Evolutionary conservation across 2,888 invertebrate genomes (phyloP), one percentile per base, ranked within the genome.

Genomic region (Tipula lateralis): DNA sequence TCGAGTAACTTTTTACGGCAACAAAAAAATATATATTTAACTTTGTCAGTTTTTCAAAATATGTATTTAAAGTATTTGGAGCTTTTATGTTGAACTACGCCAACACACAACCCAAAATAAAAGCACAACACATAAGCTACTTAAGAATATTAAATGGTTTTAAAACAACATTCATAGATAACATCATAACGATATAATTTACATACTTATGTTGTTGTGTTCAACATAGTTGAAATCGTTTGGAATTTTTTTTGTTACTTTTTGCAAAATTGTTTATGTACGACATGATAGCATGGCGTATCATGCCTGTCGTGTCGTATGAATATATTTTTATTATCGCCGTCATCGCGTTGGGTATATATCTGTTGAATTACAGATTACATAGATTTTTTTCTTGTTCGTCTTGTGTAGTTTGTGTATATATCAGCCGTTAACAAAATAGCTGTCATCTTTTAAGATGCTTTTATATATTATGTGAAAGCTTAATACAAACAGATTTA

Each of bases 91-190:
- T 66, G 66, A 66, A 66, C 66, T 66, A 66, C 24, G 7, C 3
- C 16, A 16, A 39, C 4, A 39, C 13, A 66, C 24, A 24, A 2
- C 44, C 13, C n/a, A 44, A 16, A 44, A 44, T 1, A n/a, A 44
- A 44, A 44, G 16, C 7, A 4, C 16, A 44, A 44, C 44, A 44
- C 16, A 19, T 24, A 66, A 66, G 66, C 66, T 66, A 24, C 24
- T 66, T 66, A 66, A 66, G 66, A 66, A 66, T 66, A 66, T 66
- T 66, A 66, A 66, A 66, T 66, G 66, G 66, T 19, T 66, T 44
- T 66, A 66, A 66, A 66, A 66, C 24, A 66, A 66, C 66, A 66
- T 66, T 66, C 66, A 66, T 66, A 66, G 66, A 66, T 66, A 66
- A 66, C 19, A 66, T 66, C 24, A 66, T 66, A 66, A 24, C 66